Conservation (phyloP, 2,113 vertebrate species). For the Crypturellus undulatus region DNA sequence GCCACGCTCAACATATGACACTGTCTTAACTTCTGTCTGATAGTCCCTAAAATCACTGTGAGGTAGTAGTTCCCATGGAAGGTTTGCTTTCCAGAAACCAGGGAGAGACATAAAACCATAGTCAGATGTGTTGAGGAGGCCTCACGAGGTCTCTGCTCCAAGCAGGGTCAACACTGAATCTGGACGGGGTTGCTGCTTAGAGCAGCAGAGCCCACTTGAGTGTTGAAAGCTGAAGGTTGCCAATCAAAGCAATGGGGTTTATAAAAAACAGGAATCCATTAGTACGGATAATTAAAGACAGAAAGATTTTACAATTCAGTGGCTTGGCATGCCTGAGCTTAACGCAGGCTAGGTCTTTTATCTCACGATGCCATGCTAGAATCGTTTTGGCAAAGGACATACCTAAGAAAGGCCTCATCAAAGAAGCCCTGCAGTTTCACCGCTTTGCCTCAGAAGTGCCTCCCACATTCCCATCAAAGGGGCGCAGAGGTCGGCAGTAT, state of each 20-base stretch:
- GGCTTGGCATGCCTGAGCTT: conserved; percentile 60
- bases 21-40: not conserved
- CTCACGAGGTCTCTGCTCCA: not conserved
- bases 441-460: conserved; percentile 6
- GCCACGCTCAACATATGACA: not conserved
- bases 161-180: not conserved
- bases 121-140: not conserved
- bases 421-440: conserved; percentile 57
- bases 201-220: not conserved
- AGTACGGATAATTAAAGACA: conserved; percentile 17
- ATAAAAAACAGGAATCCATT: conserved; percentile 3
- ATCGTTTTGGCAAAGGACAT: conserved; percentile 53
- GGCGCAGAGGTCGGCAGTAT: not conserved
- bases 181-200: not conserved
- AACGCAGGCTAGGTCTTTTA: conserved; percentile 20
- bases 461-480: not conserved
- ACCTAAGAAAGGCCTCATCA: conserved; percentile 58
- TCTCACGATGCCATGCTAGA: conserved; percentile 34
- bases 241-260: not conserved
- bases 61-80: not conserved
- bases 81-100: not conserved
- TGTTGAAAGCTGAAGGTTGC: not conserved
- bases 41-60: not conserved
- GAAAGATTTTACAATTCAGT: conserved; percentile 59
- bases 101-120: not conserved